Base-by-base conservation (phyloP, 2,797 vertebrate species). In the Malurus leucopterus region DNA sequence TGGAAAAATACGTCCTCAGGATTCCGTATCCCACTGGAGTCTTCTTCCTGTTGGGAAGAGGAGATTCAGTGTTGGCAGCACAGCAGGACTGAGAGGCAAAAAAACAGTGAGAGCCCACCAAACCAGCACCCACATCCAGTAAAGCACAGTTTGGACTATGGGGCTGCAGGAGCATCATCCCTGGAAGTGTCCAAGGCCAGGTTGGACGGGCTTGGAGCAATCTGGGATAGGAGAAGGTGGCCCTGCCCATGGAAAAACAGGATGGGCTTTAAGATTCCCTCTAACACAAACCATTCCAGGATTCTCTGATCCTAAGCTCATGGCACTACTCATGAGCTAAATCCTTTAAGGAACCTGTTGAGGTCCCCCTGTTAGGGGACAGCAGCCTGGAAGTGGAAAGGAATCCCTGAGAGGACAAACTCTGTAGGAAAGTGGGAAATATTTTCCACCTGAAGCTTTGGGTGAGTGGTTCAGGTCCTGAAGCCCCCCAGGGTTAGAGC, bases 1-100 rank as follows among this genome's bases (percentile, higher is more conserved):
- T 89, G 23, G 97, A 96, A 65, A 99, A 97, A 88, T 99, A 98
- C 0, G 91, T 95, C 77, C 97, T 98, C 89, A 99, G 94, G 69
- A 99, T 92, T 2, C 96, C 97, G 32, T 92, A 95, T 15, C 98
- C 99, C 9, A 97, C 98, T 2, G 98, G 98, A 34, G 99, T 99
- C 17, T 92, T 98, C 74, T 92, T 91, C 67, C 97, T 98, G 83
- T 13, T 57, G 92, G 84, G 91, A 69, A 82, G 36, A 92, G 36
- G 32, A 93, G 47, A 85, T 55, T 62, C 30, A 89, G 11, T 51
- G 65, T 46, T 57, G 57, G 73, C 57, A 76, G 30, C 36, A 55
- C 30, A 50, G 10, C 3, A 5, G 30, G 30, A 44, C 7, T 12
- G 43, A 69, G 55, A 71, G 47, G 4, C 19, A 49, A 65, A 50